These are phyloP conservation scores for Bubalus kerabau DNA, from an alignment of 2,113 vertebrate genomes.

Conservation along the genomic window DNA sequence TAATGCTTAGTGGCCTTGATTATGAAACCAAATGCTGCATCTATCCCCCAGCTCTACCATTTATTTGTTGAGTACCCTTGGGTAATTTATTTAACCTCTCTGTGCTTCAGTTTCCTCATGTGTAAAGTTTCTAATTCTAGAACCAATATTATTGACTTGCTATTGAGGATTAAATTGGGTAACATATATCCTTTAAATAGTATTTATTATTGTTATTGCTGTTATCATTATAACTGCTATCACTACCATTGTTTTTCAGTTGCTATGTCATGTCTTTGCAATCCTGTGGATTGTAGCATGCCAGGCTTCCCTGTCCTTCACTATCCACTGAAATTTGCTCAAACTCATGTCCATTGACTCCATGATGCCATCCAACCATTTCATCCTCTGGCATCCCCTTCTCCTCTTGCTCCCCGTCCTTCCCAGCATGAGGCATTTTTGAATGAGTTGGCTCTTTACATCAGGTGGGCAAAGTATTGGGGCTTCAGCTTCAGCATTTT, in stretches of 20 bases:
- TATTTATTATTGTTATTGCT: not conserved
- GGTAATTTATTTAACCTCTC: not conserved
- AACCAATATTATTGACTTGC: not conserved
- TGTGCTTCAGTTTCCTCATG: not conserved
- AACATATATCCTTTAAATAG: not conserved
- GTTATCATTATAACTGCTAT: not conserved
- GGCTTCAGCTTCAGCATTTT: not conserved
- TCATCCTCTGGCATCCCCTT: not conserved
- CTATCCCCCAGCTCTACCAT: not conserved
- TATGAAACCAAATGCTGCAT: not conserved
- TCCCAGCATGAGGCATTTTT: not conserved
- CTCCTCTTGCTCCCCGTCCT: fast-evolving
- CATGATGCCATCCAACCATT: not conserved
- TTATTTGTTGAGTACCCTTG: not conserved
- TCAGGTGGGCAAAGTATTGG: not conserved
- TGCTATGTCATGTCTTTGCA: not conserved
- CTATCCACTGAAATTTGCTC: not conserved
- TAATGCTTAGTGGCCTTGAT: not conserved
- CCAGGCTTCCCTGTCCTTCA: not conserved
- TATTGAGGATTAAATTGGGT: not conserved
- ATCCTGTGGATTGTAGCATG: not conserved
- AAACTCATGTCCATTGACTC: not conserved
- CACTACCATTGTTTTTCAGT: not conserved
- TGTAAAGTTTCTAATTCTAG: not conserved
- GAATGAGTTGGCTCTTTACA: not conserved